These are phyloP conservation scores for Paradisaea rubra DNA, from an alignment of 2,113 vertebrate genomes.

Conservation along the genomic window DNA sequence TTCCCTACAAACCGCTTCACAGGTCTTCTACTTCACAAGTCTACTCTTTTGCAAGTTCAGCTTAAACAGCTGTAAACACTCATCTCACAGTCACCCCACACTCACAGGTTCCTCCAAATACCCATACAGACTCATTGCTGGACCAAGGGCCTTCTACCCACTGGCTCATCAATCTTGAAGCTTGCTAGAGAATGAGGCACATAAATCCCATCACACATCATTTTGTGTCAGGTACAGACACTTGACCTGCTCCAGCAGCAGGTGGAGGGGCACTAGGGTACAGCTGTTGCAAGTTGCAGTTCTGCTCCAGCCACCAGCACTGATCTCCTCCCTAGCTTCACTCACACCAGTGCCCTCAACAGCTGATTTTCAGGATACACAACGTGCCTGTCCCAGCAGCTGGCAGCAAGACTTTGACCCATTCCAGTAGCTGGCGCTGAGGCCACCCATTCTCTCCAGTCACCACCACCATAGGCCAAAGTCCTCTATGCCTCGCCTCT, in stretches of 20 bases:
- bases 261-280: not conserved
- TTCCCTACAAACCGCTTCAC: not conserved
- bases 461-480: not conserved
- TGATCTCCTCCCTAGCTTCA: not conserved
- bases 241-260: not conserved
- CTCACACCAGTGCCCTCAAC: accelerated
- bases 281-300: not conserved
- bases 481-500: accelerated
- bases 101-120: accelerated
- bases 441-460: not conserved
- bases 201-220: not conserved
- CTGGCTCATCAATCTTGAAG: not conserved
- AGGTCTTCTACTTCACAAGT: not conserved
- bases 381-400: not conserved
- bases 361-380: not conserved
- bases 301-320: not conserved
- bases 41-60: not conserved
- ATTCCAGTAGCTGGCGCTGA: not conserved
- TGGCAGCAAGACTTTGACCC: not conserved
- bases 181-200: not conserved
- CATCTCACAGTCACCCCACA: accelerated
- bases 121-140: not conserved
- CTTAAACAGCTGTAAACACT: not conserved
- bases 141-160: not conserved
- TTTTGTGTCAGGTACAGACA: not conserved